Conservation (phyloP, 2,888 invertebrate species). For the Cryptocephalus primarius region DNA sequence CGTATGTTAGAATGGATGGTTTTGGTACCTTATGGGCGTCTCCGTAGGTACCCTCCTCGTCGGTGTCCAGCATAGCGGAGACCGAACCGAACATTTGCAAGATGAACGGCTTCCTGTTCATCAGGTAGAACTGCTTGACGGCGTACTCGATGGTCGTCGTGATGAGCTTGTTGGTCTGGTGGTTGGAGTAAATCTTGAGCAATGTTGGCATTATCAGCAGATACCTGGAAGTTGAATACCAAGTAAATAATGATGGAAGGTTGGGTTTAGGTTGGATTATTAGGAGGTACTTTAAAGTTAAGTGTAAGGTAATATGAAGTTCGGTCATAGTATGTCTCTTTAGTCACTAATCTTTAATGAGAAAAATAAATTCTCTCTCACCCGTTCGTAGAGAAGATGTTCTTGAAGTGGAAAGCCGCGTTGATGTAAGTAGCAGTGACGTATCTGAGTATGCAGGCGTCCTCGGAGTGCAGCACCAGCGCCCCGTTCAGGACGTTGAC, state of each 20-base stretch:
- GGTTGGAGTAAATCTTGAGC: constrained; percentile 91
- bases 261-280: neutral
- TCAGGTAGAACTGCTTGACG: constrained; percentile 94
- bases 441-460: constrained; percentile 87
- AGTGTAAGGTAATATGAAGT: too few relatives aligned
- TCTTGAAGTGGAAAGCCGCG: constrained; percentile 95
- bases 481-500: constrained; percentile 96
- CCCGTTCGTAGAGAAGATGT: constrained; percentile 96
- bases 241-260: neutral
- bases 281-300: too few relatives aligned
- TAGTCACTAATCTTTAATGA: too few relatives aligned
- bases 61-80: constrained; percentile 89
- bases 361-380: constrained; percentile 34
- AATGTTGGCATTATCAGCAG: constrained; percentile 96
- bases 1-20: neutral
- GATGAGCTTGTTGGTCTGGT: constrained; percentile 92
- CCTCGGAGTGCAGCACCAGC: constrained; percentile 92
- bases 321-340: too few relatives aligned
- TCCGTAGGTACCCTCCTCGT: constrained; percentile 75
- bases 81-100: constrained; percentile 99
- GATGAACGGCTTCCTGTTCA: constrained; percentile 97
- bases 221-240: constrained; percentile 49
- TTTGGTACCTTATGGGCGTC: constrained; percentile 75
- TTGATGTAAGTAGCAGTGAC: constrained; percentile 97
- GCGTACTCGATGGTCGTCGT: constrained; percentile 95